Percentiles rank a stretch among this genome's conserved stretches.
Conservation (phyloP, 2,113 vertebrate species). For the Entelurus aequoreus region DNA sequence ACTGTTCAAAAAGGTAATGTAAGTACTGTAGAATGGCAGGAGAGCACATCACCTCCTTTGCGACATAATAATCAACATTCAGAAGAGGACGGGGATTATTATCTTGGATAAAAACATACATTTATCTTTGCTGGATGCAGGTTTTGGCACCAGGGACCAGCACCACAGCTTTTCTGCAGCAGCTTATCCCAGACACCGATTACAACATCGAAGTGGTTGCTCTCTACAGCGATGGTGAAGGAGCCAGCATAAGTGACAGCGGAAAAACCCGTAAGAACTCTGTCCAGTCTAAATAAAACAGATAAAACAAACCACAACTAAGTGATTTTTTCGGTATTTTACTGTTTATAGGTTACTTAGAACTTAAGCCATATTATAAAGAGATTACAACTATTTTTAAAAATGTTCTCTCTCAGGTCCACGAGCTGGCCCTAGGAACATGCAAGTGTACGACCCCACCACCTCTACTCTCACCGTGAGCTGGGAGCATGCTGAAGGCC, state of each 20-base stretch:
- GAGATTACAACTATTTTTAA: background rate
- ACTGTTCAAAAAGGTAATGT: no score
- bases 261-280: slow-evolving; percentile 88
- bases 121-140: slow-evolving; percentile 54
- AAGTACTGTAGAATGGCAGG: no score
- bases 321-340: background rate
- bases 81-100: no score
- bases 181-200: slow-evolving; percentile 80
- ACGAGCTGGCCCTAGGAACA: slow-evolving; percentile 86
- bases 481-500: slow-evolving; percentile 94
- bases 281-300: background rate
- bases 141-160: slow-evolving; percentile 81
- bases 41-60: no score
- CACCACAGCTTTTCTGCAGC: slow-evolving; percentile 77
- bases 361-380: no score
- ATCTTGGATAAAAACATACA: no score
- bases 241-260: slow-evolving; percentile 70
- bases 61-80: background rate
- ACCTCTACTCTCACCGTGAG: slow-evolving; percentile 87
- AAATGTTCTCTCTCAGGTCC: slow-evolving; percentile 71
- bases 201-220: slow-evolving; percentile 87
- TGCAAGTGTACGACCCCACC: slow-evolving; percentile 85
- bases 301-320: background rate
- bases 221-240: slow-evolving; percentile 88
- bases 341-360: background rate